Base-by-base conservation (phyloP, 2,797 vertebrate species). In the Cryptoblepharus egeriae region DNA sequence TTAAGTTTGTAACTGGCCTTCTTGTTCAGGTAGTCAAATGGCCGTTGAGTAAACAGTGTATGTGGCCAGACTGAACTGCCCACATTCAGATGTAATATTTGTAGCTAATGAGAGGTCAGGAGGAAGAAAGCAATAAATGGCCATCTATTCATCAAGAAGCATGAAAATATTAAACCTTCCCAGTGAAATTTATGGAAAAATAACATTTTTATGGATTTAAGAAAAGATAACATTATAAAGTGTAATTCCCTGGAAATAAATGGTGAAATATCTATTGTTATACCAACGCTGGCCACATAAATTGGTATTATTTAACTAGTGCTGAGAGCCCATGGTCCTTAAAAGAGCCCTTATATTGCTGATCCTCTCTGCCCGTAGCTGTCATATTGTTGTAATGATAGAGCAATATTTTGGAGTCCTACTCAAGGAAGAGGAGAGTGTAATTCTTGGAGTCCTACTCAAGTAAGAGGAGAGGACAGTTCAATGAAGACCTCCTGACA, bases 181-280 rank as follows among this genome's bases (percentile, higher is more conserved):
- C 61, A 70, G 57, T 15, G 32, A 6, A 78, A 89, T 85, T 79
- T 7, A 49, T 70, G 42, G 64, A 0, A 79, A 55, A 77, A 58
- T 32, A n/a, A n/a, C n/a, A n/a, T n/a, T n/a, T n/a, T n/a, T n/a
- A n/a, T n/a, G n/a, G n/a, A n/a, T n/a, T n/a, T n/a, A n/a, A n/a
- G n/a, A n/a, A n/a, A n/a, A n/a, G n/a, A 24, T 65, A 30, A n/a
- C 39, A 24, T 39, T 42, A 57, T 67, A 49, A 12, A 30, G 35
- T 55, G 5, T 22, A 28, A 4, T 30, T 39, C 61, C 20, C 26
- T 52, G 37, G 35, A 67, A 37, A 35, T 28, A 55, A 75, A 63
- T 82, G 80, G 49, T 87, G 85, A 85, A 85, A 28, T n/a, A 30
- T 35, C 81, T 69, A 24, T 49, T 92, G 45, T 60, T 81, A 75